phyloP scores from a whole-genome alignment of 2,113 vertebrate species.

The Toxostoma redivivum region DNA sequence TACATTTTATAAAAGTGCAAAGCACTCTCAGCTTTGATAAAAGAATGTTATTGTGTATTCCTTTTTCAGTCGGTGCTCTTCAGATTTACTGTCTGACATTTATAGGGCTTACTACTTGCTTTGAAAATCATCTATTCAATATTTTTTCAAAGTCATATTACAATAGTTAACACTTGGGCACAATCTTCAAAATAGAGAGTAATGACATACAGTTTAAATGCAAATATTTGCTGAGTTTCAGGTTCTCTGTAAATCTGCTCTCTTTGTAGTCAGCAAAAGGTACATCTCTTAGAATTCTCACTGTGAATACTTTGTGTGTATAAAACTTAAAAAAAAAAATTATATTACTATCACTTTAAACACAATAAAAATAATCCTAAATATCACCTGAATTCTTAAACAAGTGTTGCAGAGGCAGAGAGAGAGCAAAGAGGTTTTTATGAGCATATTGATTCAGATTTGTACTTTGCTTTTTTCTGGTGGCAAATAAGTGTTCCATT shows the following conservation, averaged over 20 bases:
- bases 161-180: not conserved
- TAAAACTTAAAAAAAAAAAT: not conserved
- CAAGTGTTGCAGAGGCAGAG: not conserved
- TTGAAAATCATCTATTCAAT: not conserved
- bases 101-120: not conserved
- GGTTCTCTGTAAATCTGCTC: not conserved
- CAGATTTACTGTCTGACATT: not conserved
- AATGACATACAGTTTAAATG: not conserved
- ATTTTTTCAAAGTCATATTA: not conserved
- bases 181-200: not conserved
- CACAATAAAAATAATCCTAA: not conserved
- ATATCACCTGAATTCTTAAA: not conserved
- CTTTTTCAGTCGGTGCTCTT: not conserved
- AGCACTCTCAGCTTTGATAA: not conserved
- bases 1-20: not conserved
- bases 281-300: not conserved
- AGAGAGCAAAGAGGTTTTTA: not conserved
- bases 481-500: not conserved
- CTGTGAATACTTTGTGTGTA: not conserved
- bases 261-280: not conserved
- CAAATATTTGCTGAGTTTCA: not conserved
- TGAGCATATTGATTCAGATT: not conserved
- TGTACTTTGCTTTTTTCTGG: not conserved
- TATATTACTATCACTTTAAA: not conserved
- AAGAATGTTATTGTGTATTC: not conserved